These are phyloP conservation scores for Zele albiditarsus DNA, from an alignment of 2,888 invertebrate genomes.

Conservation along the genomic window DNA sequence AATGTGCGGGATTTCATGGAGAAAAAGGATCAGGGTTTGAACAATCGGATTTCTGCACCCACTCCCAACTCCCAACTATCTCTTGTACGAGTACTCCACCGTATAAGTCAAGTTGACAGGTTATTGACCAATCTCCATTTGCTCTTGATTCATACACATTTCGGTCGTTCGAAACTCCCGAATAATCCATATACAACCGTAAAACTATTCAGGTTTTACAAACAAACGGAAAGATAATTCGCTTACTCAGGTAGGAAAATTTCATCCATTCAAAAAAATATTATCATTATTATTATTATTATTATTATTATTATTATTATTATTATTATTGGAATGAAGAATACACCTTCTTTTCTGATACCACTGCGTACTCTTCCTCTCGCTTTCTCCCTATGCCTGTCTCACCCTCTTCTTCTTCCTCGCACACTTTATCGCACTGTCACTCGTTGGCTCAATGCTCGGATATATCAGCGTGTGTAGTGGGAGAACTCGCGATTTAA, in stretches of 20 bases:
- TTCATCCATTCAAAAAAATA: no score
- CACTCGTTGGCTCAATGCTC: neutral
- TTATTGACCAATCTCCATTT: conserved; percentile 21
- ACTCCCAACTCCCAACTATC: neutral
- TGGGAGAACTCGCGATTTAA: conserved; percentile 56
- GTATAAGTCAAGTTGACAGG: neutral
- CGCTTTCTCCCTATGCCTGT: neutral
- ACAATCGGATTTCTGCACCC: neutral
- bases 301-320: no score
- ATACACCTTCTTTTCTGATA: no score
- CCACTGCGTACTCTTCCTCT: neutral
- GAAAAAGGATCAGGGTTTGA: neutral
- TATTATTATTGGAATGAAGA: no score
- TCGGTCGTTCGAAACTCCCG: neutral
- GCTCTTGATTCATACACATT: neutral
- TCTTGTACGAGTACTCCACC: neutral
- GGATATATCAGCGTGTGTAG: conserved; percentile 25
- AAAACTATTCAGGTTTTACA: neutral
- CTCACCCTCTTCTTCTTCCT: neutral
- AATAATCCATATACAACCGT: neutral
- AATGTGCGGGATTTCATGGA: neutral
- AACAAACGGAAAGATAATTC: neutral
- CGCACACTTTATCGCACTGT: neutral
- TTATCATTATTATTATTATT: no score
- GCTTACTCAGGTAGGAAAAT: neutral